These are phyloP conservation scores for Diadegma fenestrale DNA, from an alignment of 2,888 invertebrate species.

Conservation along the genomic window DNA sequence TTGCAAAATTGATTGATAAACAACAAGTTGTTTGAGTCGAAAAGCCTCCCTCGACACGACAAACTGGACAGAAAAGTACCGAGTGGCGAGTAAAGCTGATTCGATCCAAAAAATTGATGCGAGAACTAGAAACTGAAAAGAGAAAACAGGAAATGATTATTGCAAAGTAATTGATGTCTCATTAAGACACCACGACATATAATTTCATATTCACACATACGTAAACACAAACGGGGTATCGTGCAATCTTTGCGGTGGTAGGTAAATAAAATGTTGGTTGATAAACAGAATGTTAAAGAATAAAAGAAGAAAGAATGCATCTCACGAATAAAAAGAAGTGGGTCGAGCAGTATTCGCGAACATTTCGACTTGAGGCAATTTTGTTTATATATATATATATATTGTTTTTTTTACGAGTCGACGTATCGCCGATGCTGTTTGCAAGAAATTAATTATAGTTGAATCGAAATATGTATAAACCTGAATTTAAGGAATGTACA, in stretches of 20 bases:
- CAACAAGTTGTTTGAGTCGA: background rate
- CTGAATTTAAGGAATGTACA: slow-evolving; percentile 49
- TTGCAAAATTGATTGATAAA: background rate
- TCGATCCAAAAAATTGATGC: background rate
- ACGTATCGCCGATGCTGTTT: slow-evolving; percentile 39
- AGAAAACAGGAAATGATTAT: background rate
- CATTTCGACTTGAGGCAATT: background rate
- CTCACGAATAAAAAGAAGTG: slow-evolving; percentile 34
- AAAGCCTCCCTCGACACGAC: background rate
- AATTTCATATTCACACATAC: slow-evolving; percentile 64
- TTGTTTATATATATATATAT: background rate
- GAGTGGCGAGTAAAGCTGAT: background rate
- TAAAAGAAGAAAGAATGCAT: slow-evolving; percentile 3
- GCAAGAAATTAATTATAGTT: slow-evolving; percentile 40
- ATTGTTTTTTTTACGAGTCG: slow-evolving; percentile 12
- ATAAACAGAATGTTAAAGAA: slow-evolving; percentile 24
- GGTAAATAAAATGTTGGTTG: slow-evolving; percentile 67
- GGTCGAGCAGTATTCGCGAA: slow-evolving; percentile 42
- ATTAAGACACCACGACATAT: slow-evolving; percentile 38
- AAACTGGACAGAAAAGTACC: background rate
- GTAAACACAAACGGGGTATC: slow-evolving; percentile 79
- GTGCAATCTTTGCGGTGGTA: slow-evolving; percentile 83
- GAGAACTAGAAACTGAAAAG: background rate
- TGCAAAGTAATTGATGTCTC: background rate
- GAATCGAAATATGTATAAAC: slow-evolving; percentile 58